A percentile compares a stretch with the other conserved stretches of the same genome.
Conservation (phyloP, 2,113 vertebrate species). For the Micromys minutus region DNA sequence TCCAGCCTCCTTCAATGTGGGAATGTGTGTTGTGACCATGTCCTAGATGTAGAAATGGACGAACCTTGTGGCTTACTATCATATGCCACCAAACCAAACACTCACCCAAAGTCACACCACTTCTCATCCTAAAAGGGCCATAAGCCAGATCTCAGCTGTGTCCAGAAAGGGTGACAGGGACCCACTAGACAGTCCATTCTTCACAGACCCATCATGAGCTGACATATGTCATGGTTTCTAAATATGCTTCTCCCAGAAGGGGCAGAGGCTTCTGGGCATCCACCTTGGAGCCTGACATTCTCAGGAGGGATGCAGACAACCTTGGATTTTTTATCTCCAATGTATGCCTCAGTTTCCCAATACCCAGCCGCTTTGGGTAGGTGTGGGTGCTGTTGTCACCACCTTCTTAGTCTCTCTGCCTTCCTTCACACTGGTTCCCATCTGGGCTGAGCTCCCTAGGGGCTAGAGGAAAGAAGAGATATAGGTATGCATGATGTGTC, state of each 20-base stretch:
- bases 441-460: not conserved
- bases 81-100: not conserved
- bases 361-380: not conserved
- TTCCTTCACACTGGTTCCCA: not conserved
- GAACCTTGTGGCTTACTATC: not conserved
- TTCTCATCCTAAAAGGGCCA: not conserved
- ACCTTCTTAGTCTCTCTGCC: not conserved
- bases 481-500: accelerated
- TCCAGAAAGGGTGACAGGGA: not conserved
- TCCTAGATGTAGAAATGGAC: not conserved
- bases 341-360: not conserved
- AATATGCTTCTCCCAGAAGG: not conserved
- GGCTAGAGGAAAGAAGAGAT: not conserved
- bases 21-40: not conserved
- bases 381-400: not conserved
- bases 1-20: accelerated
- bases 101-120: not conserved
- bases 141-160: not conserved
- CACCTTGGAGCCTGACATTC: not conserved
- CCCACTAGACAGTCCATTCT: not conserved
- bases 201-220: not conserved
- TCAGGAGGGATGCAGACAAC: not conserved
- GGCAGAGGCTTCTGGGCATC: not conserved
- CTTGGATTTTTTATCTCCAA: not conserved
- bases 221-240: not conserved